Percentiles rank a stretch among this genome's conserved stretches.
Conservation (phyloP, 2,113 vertebrate species). For the Arizona elegans region DNA sequence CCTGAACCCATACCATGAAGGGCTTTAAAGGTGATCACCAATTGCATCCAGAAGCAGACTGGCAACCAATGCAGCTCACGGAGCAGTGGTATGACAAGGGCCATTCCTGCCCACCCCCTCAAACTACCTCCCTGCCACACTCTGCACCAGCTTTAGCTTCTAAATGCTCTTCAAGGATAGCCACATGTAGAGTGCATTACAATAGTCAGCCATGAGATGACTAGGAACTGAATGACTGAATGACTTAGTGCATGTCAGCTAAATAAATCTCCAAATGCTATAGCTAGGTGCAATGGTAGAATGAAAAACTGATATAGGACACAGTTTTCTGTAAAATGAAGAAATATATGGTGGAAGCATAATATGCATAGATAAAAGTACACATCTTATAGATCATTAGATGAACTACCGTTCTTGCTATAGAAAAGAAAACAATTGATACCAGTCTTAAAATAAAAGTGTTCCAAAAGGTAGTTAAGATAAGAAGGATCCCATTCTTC, state of each 20-base stretch:
- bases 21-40: not conserved
- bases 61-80: not conserved
- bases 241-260: not conserved
- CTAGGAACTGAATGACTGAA: not conserved
- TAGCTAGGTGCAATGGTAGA: not conserved
- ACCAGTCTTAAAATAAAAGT: not conserved
- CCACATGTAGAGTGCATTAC: not conserved
- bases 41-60: not conserved
- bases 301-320: not conserved
- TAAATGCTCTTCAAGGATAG: not conserved
- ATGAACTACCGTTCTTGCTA: not conserved
- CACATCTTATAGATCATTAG: not conserved
- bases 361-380: not conserved
- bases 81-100: not conserved
- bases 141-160: not conserved
- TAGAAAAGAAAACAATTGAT: not conserved
- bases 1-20: not conserved
- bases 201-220: not conserved
- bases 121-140: not conserved
- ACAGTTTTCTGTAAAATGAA: not conserved
- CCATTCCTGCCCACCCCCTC: not conserved
- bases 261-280: not conserved
- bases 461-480: not conserved
- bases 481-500: not conserved
- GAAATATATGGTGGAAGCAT: not conserved